Evolutionary conservation across 2,113 vertebrate genomes (phyloP).

Genomic region (Tylochromis polylepis): DNA sequence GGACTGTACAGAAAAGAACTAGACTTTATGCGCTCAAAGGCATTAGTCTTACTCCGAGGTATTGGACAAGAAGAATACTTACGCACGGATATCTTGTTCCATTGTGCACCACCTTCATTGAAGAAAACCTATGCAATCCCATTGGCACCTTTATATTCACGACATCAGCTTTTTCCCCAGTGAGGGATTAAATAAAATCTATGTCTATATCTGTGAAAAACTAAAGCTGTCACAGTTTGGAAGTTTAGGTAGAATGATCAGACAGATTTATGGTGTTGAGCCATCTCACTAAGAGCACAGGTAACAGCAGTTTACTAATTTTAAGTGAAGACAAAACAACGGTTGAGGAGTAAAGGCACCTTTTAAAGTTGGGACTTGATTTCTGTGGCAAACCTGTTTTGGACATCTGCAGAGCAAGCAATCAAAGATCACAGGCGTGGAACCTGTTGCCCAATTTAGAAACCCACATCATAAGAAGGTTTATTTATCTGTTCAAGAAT

Average conservation of each 20-base stretch:
- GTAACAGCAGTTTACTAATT: neutral
- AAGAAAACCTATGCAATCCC: neutral
- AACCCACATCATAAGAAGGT: neutral
- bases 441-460: neutral
- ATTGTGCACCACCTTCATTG: neutral
- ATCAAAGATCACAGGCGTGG: neutral
- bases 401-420: neutral
- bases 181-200: neutral
- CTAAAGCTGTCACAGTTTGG: accelerated
- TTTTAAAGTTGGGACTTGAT: neutral
- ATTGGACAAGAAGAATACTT: neutral
- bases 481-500: neutral
- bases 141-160: neutral
- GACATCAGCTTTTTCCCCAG: neutral
- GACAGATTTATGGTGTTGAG: neutral
- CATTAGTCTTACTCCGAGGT: neutral
- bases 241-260: neutral
- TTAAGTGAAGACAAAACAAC: neutral
- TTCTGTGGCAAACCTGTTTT: neutral
- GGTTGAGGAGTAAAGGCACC: neutral
- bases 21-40: neutral
- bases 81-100: neutral
- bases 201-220: neutral
- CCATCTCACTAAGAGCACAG: neutral
- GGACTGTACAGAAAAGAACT: neutral